These are phyloP conservation scores for Phymastichus coffea DNA, from an alignment of 1,140 invertebrate genomes.

Conservation along the genomic window DNA sequence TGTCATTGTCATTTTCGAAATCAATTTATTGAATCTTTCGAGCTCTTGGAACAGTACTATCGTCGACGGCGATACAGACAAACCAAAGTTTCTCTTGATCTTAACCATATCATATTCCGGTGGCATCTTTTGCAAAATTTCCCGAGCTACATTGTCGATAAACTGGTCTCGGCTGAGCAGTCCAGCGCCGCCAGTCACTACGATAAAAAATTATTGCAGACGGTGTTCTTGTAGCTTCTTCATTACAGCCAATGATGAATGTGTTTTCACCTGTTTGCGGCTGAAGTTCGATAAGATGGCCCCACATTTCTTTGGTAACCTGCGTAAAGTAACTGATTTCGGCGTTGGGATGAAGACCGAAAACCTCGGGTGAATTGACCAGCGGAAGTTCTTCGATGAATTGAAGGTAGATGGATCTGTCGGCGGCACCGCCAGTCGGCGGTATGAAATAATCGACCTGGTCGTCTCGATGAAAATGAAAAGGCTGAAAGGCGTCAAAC, in stretches of 20 bases:
- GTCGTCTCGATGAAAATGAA: conserved; percentile 81
- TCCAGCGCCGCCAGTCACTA: conserved; percentile 47
- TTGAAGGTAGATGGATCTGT: conserved; percentile 69
- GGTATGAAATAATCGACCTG: conserved; percentile 79
- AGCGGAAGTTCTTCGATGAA: conserved; percentile 73
- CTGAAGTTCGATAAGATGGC: conserved; percentile 79
- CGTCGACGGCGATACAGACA: conserved; percentile 75
- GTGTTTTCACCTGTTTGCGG: conserved; percentile 87
- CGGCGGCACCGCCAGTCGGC: conserved; percentile 62
- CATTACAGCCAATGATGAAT: no score
- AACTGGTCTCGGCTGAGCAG: conserved; percentile 74
- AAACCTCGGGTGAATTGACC: conserved; percentile 79
- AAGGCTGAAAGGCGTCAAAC: conserved; percentile 85
- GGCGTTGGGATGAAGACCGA: conserved; percentile 89
- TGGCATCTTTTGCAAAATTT: conserved; percentile 75
- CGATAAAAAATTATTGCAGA: background rate
- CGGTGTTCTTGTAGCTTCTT: no score
- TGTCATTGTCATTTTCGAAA: conserved; percentile 70
- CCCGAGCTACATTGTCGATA: conserved; percentile 75
- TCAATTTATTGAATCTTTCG: conserved; percentile 81
- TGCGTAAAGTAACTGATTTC: conserved; percentile 90
- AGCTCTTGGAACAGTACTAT: conserved; percentile 87
- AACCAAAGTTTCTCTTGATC: conserved; percentile 74
- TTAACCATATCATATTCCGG: conserved; percentile 73
- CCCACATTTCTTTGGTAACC: conserved; percentile 81